Conservation (phyloP, 2,888 invertebrate species). For the Amphipoea oculea region DNA sequence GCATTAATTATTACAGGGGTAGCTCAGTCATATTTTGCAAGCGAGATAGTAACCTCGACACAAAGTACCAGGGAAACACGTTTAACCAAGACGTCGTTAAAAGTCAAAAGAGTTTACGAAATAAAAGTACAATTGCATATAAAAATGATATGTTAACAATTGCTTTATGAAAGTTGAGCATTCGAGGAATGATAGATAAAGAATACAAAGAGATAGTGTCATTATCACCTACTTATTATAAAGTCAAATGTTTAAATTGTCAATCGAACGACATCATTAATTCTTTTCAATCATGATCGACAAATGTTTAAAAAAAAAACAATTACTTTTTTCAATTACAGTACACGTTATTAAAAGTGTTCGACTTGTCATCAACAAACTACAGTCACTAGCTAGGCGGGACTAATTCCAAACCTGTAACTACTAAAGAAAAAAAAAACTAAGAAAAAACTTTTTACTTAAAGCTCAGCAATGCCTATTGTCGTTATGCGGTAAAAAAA, state of each 20-base stretch:
- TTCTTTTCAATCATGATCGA: background rate
- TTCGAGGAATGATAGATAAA: slow-evolving; percentile 67
- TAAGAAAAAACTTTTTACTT: slow-evolving; percentile 48
- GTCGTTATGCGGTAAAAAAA: slow-evolving; percentile 67
- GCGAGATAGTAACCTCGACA: background rate
- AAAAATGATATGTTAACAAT: slow-evolving; percentile 59
- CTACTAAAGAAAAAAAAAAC: slow-evolving; percentile 26
- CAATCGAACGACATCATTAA: slow-evolving; percentile 15
- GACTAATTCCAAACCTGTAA: slow-evolving; percentile 46
- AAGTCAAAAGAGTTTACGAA: slow-evolving; percentile 1
- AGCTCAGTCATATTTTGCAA: slow-evolving; percentile 10
- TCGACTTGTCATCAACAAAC: slow-evolving; percentile 19
- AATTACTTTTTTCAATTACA: slow-evolving; percentile 43
- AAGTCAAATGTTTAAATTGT: slow-evolving; percentile 34
- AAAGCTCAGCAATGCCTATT: slow-evolving; percentile 74
- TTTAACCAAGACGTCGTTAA: background rate
- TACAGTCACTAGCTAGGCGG: slow-evolving; percentile 45
- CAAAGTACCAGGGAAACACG: slow-evolving; percentile 23
- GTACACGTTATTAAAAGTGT: slow-evolving; percentile 10
- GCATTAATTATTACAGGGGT: slow-evolving; percentile 38
- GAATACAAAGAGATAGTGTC: slow-evolving; percentile 40
- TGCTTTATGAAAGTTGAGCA: slow-evolving; percentile 74
- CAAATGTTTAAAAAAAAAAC: slow-evolving; percentile 37
- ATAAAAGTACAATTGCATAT: slow-evolving; percentile 30
- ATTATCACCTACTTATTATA: slow-evolving; percentile 31